A percentile compares a stretch with the other conserved stretches of the same genome.
Conservation (phyloP, 2,888 invertebrate genomes). For the Coelinius sp. region DNA sequence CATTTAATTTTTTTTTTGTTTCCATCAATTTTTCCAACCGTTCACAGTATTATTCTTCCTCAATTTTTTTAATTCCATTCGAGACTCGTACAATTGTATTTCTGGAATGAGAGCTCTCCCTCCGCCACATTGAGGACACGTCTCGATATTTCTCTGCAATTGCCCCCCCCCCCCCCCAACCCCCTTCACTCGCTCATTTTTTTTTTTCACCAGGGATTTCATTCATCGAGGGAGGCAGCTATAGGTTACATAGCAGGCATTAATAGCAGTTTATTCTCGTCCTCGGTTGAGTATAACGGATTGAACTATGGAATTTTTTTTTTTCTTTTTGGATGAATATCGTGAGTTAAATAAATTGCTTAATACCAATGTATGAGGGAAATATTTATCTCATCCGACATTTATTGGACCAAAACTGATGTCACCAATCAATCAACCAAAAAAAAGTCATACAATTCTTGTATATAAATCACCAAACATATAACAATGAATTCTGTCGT, state of each 20-base stretch:
- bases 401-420: constrained; percentile 37
- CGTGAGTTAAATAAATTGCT: constrained; percentile 32
- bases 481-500: neutral
- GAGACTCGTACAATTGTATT: constrained; percentile 45
- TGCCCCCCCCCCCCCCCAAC: constrained; percentile 33
- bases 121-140: constrained; percentile 32
- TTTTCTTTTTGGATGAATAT: constrained; percentile 20
- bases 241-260: constrained; percentile 24
- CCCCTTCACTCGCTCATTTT: too few species aligned
- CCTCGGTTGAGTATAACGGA: constrained; percentile 14
- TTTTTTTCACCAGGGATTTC: constrained; percentile 29
- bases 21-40: constrained; percentile 42
- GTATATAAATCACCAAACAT: neutral
- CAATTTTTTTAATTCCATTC: constrained; percentile 39
- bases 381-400: constrained; percentile 29
- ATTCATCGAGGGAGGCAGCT: constrained; percentile 31
- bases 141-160: constrained; percentile 37
- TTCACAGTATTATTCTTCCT: constrained; percentile 27
- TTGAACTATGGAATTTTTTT: constrained; percentile 28
- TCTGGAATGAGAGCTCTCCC: constrained; percentile 48
- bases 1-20: constrained; percentile 40
- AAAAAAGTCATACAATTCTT: neutral
- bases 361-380: constrained; percentile 25
- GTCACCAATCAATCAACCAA: constrained; percentile 23
- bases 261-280: constrained; percentile 28